A percentile compares a stretch with the other conserved stretches of the same genome.
Conservation (phyloP, 2,797 vertebrate species). For the Notolabrus celidotus region DNA sequence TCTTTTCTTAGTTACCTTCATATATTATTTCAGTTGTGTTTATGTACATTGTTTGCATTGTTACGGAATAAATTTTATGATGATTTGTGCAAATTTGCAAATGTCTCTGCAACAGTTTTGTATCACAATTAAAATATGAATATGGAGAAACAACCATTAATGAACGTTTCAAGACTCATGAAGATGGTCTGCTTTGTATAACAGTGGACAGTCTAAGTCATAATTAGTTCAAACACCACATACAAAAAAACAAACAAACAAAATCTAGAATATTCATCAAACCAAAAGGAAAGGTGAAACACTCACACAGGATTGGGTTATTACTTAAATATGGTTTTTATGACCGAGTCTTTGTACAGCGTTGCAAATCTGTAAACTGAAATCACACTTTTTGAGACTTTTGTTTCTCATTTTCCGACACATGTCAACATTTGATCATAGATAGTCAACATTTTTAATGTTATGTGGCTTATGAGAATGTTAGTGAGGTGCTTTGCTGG, state of each 20-base stretch:
- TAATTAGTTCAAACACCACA: slow-evolving; percentile 72
- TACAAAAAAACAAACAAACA: slow-evolving; percentile 57
- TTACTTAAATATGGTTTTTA: slow-evolving; percentile 23
- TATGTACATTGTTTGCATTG: slow-evolving; percentile 46
- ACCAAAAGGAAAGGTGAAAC: slow-evolving; percentile 62
- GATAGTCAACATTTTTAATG: slow-evolving; percentile 2
- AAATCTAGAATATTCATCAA: slow-evolving; percentile 57
- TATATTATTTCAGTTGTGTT: slow-evolving; percentile 25
- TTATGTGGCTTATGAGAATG: not conserved
- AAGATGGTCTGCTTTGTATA: slow-evolving; percentile 34
- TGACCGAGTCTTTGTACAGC: slow-evolving; percentile 26
- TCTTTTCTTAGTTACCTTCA: slow-evolving; percentile 32
- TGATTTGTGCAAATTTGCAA: slow-evolving; percentile 66
- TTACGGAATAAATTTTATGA: slow-evolving; percentile 17
- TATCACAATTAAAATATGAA: slow-evolving; percentile 22
- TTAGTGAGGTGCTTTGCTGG: not conserved
- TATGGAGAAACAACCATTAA: slow-evolving; percentile 17
- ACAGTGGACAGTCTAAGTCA: slow-evolving; percentile 52
- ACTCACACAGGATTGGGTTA: slow-evolving; percentile 50
- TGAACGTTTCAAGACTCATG: slow-evolving; percentile 25
- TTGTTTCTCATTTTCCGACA: slow-evolving; percentile 34
- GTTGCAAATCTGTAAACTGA: slow-evolving; percentile 3
- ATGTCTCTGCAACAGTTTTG: slow-evolving; percentile 37
- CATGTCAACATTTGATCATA: slow-evolving; percentile 26
- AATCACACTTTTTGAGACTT: slow-evolving; percentile 42